A percentile compares a stretch with the other conserved stretches of the same genome.
Evolutionary conservation across 2,888 invertebrate genomes (phyloP).

Genomic region (Mythimna loreyi): DNA sequence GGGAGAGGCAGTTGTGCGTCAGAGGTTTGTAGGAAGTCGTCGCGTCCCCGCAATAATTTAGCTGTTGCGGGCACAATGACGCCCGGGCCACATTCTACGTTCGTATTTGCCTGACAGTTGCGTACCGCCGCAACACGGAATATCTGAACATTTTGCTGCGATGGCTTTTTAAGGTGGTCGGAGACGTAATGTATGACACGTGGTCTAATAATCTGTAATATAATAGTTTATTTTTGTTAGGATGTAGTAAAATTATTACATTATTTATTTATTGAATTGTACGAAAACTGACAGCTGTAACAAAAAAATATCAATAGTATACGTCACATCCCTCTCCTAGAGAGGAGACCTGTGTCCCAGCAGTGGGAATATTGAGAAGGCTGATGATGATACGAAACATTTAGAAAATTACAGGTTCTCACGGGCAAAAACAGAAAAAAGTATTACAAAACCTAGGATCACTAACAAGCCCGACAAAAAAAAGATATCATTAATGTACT

Average conservation of each 20-base stretch:
- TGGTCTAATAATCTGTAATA: neutral
- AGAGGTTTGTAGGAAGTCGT: slow-evolving; percentile 75
- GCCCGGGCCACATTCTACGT: slow-evolving; percentile 65
- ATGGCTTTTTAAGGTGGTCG: slow-evolving; percentile 17
- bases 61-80: slow-evolving; percentile 75
- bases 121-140: slow-evolving; percentile 45
- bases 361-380: no score
- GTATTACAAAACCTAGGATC: no score
- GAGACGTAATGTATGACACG: neutral
- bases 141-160: slow-evolving; percentile 38
- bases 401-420: no score
- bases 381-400: no score
- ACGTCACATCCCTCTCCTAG: no score
- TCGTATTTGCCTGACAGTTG: slow-evolving; percentile 59
- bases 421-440: no score
- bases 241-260: neutral
- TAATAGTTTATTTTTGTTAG: neutral
- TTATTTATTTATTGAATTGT: no score
- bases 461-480: no score
- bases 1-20: slow-evolving; percentile 60
- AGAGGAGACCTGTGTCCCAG: no score
- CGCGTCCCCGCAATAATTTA: slow-evolving; percentile 81
- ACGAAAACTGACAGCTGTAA: no score
- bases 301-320: no score
- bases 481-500: no score